These are phyloP conservation scores for Peromyscus nudipes DNA, from an alignment of 2,797 vertebrate genomes.

Conservation along the genomic window DNA sequence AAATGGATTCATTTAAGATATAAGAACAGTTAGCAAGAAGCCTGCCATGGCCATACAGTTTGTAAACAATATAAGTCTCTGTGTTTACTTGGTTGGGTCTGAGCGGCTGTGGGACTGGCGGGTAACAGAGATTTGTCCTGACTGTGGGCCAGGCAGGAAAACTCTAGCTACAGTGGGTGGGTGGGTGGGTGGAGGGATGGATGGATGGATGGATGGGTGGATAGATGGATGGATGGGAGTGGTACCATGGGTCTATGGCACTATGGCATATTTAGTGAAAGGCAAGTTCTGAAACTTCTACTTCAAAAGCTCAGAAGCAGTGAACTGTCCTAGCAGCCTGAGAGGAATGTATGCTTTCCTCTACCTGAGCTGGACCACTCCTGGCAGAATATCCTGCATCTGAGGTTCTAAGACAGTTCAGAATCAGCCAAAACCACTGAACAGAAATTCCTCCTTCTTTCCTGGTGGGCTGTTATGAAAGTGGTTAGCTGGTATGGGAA, in stretches of 20 bases:
- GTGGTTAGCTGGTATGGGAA: neutral
- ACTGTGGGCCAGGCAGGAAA: no score
- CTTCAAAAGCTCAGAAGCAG: neutral
- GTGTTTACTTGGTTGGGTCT: no score
- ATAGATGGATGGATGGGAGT: neutral
- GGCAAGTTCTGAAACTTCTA: neutral
- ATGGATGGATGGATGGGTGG: neutral
- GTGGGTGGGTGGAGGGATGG: neutral
- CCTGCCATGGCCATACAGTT: no score
- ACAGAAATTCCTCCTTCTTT: neutral
- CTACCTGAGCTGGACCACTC: neutral
- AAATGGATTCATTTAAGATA: no score
- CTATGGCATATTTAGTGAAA: neutral
- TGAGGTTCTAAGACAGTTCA: neutral
- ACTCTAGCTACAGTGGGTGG: neutral
- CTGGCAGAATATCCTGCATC: neutral
- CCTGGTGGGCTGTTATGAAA: neutral
- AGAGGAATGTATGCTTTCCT: neutral
- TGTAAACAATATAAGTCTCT: no score
- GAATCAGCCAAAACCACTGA: neutral
- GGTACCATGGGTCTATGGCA: neutral
- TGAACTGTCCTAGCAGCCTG: neutral
- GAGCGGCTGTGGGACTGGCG: no score
- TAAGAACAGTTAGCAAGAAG: no score
- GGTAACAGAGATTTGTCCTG: no score